Evolutionary conservation across 1,140 invertebrate species (phyloP), one percentile per base, ranked within the genome.

Genomic region (Dendrolimus punctatus): DNA sequence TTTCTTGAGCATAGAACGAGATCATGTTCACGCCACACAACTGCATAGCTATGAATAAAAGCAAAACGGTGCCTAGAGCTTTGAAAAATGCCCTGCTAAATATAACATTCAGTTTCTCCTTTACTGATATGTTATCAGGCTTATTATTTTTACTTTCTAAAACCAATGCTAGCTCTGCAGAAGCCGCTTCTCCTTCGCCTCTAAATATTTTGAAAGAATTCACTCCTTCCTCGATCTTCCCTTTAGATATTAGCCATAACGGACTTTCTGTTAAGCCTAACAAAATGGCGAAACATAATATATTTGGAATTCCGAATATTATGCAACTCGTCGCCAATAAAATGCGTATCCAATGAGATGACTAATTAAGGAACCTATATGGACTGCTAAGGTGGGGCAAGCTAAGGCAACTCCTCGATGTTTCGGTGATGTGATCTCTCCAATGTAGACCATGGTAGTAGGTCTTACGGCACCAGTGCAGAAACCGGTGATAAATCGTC

Each of bases 251-350:
- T 23, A 78, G 60, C 74, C 74, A 77, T 8, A 71, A 41, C 10
- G 74, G 74, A 9, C 70, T 75, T 56, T 77, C 74, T 68, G 71
- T 70, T 51, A 77, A 50, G 44, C 62, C 60, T 6, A 73, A 23
- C 2, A 68, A 36, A 5, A 62, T 39, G 6, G 60, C 6, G 6
- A 59, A 54, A 49, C 55, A 53, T 6, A 66, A 6, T 5, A 61
- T 5, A 59, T 63, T 64, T 0, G 67, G 57, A 49, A 55, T 45
- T 23, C 49, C 45, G 46, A 55, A 76, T 44, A 74, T 58, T 8
- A 55, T 60, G 37, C 61, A 62, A 46, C 62, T 58, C 0, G 49
- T 62, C 79, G 76, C 90, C 90, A 91, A 1, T 55, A 23, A 8
- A 45, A 41, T n/a, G 53, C 55, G 39, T 53, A 49, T 39, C 53